Evolutionary conservation across 2,888 invertebrate genomes (phyloP), one percentile per base, ranked within the genome.

Genomic region (Graphium colonna): DNA sequence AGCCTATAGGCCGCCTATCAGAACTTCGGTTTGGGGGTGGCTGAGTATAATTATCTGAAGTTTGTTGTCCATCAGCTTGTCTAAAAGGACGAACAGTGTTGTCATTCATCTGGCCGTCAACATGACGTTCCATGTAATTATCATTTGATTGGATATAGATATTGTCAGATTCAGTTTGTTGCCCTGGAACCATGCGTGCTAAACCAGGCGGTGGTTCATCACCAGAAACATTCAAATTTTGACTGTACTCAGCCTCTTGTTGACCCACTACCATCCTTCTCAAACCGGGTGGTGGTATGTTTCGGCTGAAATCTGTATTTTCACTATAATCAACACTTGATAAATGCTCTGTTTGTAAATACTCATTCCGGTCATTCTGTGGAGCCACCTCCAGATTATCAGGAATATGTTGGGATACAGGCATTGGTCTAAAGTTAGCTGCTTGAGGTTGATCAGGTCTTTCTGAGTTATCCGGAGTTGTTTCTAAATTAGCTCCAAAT

Each of bases 301-400:
- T 82, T 60, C 91, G 90, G 55, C 79, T 80, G 41, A 82, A 84
- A 60, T 88, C 84, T 3, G 85, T 82, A 62, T 89, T 89, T 58
- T 85, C 88, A 9, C 76, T 77, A 60, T 82, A 90, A 61, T 90
- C 89, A 8, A 84, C 80, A 62, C 92, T 92, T 1, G 94, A 94
- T 43, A 95, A 77, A 67, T 94, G 94, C 13, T 94, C 94, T 1
- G 95, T 95, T 79, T 95, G 94, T 55, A 95, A 79, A 73, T 95
- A 95, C 73, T 95, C 93, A 72, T 95, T 94, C 54, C 95, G 88
- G 64, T 95, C 95, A 71, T 92, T 92, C 57, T 91, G 92, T 0
- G 93, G 93, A 9, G 92, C 91, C 21, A 92, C 88, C 75, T 93
- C 94, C 65, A 91, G 77, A 67, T 92, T 92, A 55, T 92, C 92